Base-by-base conservation (phyloP, 2,888 invertebrate genomes). In the Ceramica pisi region DNA sequence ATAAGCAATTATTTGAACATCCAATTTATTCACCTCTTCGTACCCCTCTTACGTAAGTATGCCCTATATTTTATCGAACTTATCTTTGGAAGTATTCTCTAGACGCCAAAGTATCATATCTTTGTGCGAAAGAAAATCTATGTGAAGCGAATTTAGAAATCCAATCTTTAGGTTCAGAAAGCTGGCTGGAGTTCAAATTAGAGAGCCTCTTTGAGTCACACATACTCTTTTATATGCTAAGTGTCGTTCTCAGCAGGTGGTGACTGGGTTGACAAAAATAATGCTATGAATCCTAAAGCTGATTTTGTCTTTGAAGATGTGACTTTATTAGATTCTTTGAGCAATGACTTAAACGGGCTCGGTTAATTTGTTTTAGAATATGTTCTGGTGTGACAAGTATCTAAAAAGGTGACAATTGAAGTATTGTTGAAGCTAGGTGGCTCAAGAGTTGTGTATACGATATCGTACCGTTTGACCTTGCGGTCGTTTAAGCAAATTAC, bases 1-100 rank as follows among this genome's bases (percentile, higher is more conserved):
- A 83, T 77, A 85, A 81, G 69, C 73, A 83, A 83, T 82, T 83
- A 83, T 85, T 78, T 75, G 61, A 73, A 75, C 73, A 75, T 68
- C 62, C 73, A 75, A 75, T 77, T 64, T 75, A 73, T 84, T 73
- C 75, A 75, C 74, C 73, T 84, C 71, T 72, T 64, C n/a, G 56
- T 67, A 68, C 64, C 57, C 70, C 48, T 64, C n/a, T 73, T 82
- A 71, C 60, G 44, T 60, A 82, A 82, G 70, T 60, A 38, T 60
- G 61, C 8, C 38, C 31, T 81, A 71, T 63, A 78, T 76, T 76
- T 55, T 51, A 71, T 59, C 53, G 41, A 56, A 35, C 67, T 80
- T 75, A 76, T 71, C 51, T 71, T 57, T 60, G 55, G 60, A 48
- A 38, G 64, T 21, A 64, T 77, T 70, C 66, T 77, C 44, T 67